These are phyloP conservation scores for Cyprinodon variegatus DNA, from an alignment of 2,113 vertebrate genomes.

Conservation along the genomic window DNA sequence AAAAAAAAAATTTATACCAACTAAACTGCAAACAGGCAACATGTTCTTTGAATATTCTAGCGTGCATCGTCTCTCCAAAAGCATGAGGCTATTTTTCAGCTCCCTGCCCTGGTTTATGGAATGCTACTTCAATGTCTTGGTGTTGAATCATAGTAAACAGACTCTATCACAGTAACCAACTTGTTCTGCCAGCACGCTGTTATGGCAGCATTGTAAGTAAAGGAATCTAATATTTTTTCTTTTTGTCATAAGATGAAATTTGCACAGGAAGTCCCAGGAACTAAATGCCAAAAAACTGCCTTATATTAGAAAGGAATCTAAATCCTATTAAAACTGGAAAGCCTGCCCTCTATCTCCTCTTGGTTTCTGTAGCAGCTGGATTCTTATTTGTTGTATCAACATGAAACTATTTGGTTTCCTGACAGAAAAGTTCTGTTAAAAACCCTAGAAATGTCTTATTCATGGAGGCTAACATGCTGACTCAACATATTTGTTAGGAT, in stretches of 20 bases:
- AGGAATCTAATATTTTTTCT: neutral
- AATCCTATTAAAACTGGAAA: conserved; percentile 6
- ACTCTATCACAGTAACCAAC: neutral
- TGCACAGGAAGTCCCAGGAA: conserved; percentile 7
- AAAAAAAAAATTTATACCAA: neutral
- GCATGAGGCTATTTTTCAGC: neutral
- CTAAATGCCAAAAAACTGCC: neutral
- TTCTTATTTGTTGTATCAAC: neutral
- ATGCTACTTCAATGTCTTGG: neutral
- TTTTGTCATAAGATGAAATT: conserved; percentile 12
- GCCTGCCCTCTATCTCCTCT: conserved; percentile 2
- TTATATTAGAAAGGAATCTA: conserved; percentile 30
- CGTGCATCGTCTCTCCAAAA: neutral
- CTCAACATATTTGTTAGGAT: conserved; percentile 18
- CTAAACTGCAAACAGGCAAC: neutral
- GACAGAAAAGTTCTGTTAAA: neutral
- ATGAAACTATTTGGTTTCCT: neutral
- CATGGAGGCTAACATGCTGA: conserved; percentile 27
- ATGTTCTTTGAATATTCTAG: neutral
- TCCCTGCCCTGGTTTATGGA: neutral
- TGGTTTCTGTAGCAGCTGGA: conserved; percentile 3
- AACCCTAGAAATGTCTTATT: conserved; percentile 35
- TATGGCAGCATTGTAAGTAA: neutral
- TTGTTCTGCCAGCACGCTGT: neutral
- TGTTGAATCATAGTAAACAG: neutral